phyloP scores from a whole-genome alignment of 2,797 vertebrate species.

The Sarcophilus harrisii region DNA sequence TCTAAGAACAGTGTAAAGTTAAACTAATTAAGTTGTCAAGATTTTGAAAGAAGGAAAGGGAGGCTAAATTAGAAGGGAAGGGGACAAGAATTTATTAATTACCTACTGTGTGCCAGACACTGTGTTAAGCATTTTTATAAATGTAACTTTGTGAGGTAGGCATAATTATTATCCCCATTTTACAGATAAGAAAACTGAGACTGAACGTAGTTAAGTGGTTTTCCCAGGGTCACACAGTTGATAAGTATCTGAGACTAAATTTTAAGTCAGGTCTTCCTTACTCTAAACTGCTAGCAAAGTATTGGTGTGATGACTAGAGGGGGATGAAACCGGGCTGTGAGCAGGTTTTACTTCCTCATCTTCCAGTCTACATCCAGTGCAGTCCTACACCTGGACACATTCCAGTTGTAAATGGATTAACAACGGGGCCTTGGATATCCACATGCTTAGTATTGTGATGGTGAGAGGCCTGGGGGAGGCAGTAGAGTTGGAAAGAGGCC shows the following conservation, averaged over 20 bases:
- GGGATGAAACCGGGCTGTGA: background rate
- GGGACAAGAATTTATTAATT: background rate
- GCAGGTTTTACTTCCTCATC: background rate
- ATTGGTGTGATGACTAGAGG: background rate
- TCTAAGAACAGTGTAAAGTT: background rate
- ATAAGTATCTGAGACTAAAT: background rate
- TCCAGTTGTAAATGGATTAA: background rate
- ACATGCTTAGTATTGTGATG: background rate
- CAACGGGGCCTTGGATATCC: background rate
- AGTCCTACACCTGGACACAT: background rate
- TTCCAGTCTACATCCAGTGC: background rate
- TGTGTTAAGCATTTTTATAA: background rate
- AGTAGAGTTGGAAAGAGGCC: background rate
- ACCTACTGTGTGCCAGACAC: background rate
- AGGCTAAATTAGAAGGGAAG: constrained; percentile 17
- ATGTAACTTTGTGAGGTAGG: background rate
- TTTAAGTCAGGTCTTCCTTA: background rate
- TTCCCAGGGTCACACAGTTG: background rate
- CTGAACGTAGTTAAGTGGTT: background rate
- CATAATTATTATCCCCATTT: background rate
- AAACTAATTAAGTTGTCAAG: background rate
- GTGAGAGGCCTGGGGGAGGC: background rate
- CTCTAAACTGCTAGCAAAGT: background rate
- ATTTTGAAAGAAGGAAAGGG: constrained; percentile 24
- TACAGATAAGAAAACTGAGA: background rate